Evolutionary conservation across 2,888 invertebrate species (phyloP).

Genomic region (Cryptocephalus moraei): DNA sequence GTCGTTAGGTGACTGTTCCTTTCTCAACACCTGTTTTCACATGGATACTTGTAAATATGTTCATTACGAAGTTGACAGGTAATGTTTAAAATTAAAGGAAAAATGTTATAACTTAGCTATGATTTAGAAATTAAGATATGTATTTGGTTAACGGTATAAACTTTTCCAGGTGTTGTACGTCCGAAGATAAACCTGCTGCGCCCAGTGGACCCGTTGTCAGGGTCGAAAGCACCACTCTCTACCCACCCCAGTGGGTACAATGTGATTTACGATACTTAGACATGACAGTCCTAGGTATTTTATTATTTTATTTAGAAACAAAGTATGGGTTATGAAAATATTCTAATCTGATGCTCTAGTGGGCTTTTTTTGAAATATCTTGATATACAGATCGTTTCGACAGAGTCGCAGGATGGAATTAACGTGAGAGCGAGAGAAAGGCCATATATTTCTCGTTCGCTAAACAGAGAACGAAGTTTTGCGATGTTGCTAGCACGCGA

Average conservation of each 20-base stretch:
- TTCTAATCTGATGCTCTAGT: too few species aligned
- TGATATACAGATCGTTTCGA: too few species aligned
- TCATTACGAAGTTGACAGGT: slow-evolving; percentile 87
- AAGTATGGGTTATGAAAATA: too few species aligned
- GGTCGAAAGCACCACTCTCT: slow-evolving; percentile 52
- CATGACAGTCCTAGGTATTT: slow-evolving; percentile 72
- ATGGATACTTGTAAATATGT: slow-evolving; percentile 99
- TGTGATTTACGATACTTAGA: slow-evolving; percentile 88
- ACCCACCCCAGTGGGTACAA: slow-evolving; percentile 93
- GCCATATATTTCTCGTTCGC: too few species aligned
- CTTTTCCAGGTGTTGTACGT: slow-evolving; percentile 40
- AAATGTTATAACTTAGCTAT: neutral
- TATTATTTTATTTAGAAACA: too few species aligned
- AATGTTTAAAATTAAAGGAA: too few species aligned
- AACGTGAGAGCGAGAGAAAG: too few species aligned
- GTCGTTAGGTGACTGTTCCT: slow-evolving; percentile 75
- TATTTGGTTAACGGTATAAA: too few species aligned
- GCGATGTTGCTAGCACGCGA: too few species aligned
- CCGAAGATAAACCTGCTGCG: slow-evolving; percentile 32
- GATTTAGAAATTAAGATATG: neutral
- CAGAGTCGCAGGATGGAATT: too few species aligned
- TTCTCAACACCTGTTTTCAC: slow-evolving; percentile 96
- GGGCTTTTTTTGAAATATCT: too few species aligned
- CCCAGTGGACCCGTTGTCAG: slow-evolving; percentile 24
- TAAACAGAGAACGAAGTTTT: too few species aligned